Evolutionary conservation across 2,888 invertebrate genomes (phyloP).

Genomic region (Rotaria socialis): DNA sequence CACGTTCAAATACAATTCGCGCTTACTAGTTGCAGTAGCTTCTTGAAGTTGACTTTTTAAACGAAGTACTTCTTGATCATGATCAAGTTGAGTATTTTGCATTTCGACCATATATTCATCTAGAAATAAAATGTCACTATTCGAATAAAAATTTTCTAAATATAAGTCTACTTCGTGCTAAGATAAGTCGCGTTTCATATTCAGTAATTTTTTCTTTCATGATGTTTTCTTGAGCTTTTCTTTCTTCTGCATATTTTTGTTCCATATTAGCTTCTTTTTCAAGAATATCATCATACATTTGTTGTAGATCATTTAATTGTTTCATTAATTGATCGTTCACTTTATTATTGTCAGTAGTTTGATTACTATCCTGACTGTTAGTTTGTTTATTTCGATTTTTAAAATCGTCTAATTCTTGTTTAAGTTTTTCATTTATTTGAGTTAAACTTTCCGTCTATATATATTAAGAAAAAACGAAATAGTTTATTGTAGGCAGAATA

Average conservation of each 20-base stretch:
- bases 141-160: neutral
- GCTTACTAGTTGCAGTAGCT: neutral
- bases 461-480: neutral
- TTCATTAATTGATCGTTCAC: neutral
- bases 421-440: neutral
- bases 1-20: too few species aligned
- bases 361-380: too few species aligned
- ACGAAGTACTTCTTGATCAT: neutral
- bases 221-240: neutral
- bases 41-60: neutral
- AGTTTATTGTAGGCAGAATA: too few species aligned
- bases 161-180: neutral
- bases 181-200: neutral
- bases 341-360: neutral
- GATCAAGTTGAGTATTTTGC: neutral
- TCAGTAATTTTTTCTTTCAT: neutral
- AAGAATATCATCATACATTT: neutral
- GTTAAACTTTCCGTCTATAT: neutral
- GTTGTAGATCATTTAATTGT: neutral
- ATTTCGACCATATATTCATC: neutral
- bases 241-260: neutral
- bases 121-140: neutral
- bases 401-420: neutral
- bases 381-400: neutral
- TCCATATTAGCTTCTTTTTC: neutral